Conservation (phyloP, 1,140 invertebrate species). For the Homarus americanus region DNA sequence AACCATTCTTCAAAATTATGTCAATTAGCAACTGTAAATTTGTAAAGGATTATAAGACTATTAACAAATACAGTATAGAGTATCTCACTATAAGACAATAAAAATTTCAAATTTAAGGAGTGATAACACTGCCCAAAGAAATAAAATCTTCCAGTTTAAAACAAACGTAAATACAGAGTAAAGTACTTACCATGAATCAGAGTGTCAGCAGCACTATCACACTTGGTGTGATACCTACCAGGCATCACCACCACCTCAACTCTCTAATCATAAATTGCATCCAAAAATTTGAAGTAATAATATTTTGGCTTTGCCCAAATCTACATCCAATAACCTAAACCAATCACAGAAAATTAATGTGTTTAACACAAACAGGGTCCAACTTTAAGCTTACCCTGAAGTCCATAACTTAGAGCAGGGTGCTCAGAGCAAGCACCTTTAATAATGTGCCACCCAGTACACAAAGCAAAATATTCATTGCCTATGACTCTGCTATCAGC, state of each 20-base stretch:
- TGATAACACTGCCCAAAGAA: conserved; percentile 2
- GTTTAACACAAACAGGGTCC: conserved; percentile 67
- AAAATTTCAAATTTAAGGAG: conserved; percentile 7
- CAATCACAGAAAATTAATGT: conserved; percentile 69
- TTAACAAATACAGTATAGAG: background rate
- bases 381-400: conserved; percentile 53
- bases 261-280: conserved; percentile 19
- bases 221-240: background rate
- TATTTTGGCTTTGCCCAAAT: conserved; percentile 56
- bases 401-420: conserved; percentile 46
- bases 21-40: background rate
- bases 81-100: conserved; percentile 1
- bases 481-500: background rate
- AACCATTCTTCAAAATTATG: background rate
- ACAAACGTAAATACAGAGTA: conserved; percentile 14
- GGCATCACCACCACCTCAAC: background rate
- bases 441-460: background rate
- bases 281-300: conserved; percentile 23
- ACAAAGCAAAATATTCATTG: background rate
- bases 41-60: background rate
- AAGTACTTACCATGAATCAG: background rate
- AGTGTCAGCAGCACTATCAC: background rate
- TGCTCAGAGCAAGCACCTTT: conserved; percentile 14
- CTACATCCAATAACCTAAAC: conserved; percentile 58
- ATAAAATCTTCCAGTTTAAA: background rate